Conservation (phyloP, 2,113 vertebrate species). For the Malurus melanocephalus region DNA sequence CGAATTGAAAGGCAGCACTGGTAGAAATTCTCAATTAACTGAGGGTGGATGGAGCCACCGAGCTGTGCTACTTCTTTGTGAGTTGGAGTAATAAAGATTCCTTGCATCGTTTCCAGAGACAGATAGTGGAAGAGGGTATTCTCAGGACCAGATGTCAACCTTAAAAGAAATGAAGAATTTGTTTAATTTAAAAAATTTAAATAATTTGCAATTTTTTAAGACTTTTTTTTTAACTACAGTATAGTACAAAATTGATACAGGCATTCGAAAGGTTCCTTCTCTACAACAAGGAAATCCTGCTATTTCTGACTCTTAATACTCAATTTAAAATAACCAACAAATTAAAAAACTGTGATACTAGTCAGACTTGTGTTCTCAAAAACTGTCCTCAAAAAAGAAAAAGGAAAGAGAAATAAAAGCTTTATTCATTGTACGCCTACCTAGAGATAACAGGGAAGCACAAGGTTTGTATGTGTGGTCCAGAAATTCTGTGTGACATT, state of each 20-base stretch:
- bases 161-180: conserved; percentile 44
- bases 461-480: not conserved
- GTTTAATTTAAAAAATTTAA: not conserved
- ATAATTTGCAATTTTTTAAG: not conserved
- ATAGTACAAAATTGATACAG: not conserved
- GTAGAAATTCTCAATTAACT: conserved; percentile 92
- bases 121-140: conserved; percentile 96
- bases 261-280: not conserved
- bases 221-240: not conserved
- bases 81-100: conserved; percentile 92
- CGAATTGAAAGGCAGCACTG: conserved; percentile 94
- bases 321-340: not conserved
- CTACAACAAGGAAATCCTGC: not conserved
- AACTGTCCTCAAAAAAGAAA: not conserved
- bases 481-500: not conserved
- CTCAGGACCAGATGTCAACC: conserved; percentile 88
- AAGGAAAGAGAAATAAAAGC: not conserved
- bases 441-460: not conserved
- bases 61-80: conserved; percentile 86
- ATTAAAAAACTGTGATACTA: not conserved
- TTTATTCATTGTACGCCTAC: not conserved
- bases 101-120: conserved; percentile 88
- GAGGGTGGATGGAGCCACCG: conserved; percentile 85
- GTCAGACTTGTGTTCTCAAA: not conserved
- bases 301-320: not conserved